Conservation (phyloP, 2,797 vertebrate genomes). For the Rhynchonycteris naso region DNA sequence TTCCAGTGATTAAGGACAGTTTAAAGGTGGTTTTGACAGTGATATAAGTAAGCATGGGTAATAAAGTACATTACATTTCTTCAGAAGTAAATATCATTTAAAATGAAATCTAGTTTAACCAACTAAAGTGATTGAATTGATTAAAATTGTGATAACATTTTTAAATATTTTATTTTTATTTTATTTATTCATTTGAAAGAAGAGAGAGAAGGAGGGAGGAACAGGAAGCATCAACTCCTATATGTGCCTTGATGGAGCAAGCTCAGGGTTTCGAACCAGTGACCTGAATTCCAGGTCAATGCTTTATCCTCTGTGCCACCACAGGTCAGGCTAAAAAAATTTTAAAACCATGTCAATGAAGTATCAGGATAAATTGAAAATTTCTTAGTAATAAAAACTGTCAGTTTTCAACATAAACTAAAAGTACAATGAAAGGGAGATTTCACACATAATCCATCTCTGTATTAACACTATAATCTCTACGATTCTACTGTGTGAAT, state of each 20-base stretch:
- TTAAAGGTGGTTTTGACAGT: constrained; percentile 10
- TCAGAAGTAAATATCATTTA: background rate
- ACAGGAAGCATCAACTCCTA: no score
- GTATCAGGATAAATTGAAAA: background rate
- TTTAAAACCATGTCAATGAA: background rate
- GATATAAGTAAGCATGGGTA: background rate
- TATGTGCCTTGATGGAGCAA: no score
- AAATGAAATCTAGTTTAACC: constrained; percentile 33
- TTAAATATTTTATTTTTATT: background rate
- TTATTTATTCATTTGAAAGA: no score
- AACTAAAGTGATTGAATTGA: constrained; percentile 6
- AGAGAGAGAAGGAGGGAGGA: no score
- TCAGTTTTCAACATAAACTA: constrained; percentile 35
- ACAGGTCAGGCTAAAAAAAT: no score
- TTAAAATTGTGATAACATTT: background rate
- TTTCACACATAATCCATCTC: constrained; percentile 33
- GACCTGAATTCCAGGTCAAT: no score
- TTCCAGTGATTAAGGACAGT: background rate
- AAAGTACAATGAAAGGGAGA: constrained; percentile 2
- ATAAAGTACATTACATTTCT: constrained; percentile 18
- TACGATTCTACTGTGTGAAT: background rate
- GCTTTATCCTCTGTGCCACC: no score
- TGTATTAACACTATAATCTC: background rate
- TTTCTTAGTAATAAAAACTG: constrained; percentile 38
- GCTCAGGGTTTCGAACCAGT: no score